Evolutionary conservation across 2,113 vertebrate genomes (phyloP).

Genomic region (Lepus americanus): DNA sequence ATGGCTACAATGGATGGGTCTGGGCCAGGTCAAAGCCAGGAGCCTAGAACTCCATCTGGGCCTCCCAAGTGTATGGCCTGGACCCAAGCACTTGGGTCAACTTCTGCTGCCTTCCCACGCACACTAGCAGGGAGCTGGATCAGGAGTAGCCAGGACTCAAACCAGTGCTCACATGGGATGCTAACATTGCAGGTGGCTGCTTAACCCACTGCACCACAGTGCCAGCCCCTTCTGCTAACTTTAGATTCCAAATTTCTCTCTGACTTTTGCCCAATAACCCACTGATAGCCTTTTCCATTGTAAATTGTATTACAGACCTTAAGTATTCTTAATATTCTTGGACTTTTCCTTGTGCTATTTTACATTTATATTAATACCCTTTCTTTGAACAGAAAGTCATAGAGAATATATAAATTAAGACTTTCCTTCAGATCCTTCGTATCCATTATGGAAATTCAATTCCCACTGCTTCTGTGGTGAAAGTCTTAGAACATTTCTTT

Average conservation of each 20-base stretch:
- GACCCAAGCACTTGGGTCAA: too few relatives aligned
- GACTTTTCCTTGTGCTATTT: neutral
- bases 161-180: too few relatives aligned
- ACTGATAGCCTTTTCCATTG: neutral
- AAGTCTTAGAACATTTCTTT: conserved; percentile 29
- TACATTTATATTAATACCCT: conserved; percentile 27
- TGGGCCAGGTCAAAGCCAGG: too few relatives aligned
- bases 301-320: neutral
- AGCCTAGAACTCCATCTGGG: too few relatives aligned
- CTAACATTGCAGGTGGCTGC: too few relatives aligned
- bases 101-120: too few relatives aligned
- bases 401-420: conserved; percentile 25
- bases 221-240: neutral
- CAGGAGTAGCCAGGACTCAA: too few relatives aligned
- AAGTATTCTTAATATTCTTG: neutral
- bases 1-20: too few relatives aligned
- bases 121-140: too few relatives aligned
- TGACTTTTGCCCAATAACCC: neutral
- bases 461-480: neutral
- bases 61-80: too few relatives aligned
- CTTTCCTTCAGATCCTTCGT: neutral
- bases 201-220: too few relatives aligned
- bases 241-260: neutral
- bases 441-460: conserved; percentile 42
- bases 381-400: conserved; percentile 47